Conservation (phyloP, 2,113 vertebrate genomes). For the Carassius auratus region DNA sequence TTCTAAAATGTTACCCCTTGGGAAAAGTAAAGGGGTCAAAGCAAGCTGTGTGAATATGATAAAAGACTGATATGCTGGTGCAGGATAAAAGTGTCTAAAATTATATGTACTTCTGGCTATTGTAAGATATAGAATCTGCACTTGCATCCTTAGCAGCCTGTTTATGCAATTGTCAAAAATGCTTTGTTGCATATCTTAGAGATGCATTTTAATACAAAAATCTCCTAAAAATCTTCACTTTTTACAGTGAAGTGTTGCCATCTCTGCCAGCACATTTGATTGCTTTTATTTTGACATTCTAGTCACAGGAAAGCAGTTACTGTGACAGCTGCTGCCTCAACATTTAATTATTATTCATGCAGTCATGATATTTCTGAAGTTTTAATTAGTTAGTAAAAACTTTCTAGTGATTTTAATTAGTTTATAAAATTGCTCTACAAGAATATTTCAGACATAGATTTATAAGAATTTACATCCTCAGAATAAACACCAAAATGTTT, state of each 20-base stretch:
- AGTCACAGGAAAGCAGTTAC: neutral
- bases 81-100: neutral
- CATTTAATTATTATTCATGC: conserved; percentile 9
- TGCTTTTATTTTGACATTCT: conserved; percentile 6
- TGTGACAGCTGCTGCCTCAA: conserved; percentile 8
- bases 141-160: neutral
- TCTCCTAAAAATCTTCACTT: neutral
- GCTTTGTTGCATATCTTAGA: neutral
- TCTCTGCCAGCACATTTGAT: neutral
- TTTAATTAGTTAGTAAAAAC: conserved; percentile 6
- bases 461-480: neutral
- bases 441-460: neutral
- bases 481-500: neutral
- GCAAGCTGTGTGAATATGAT: neutral
- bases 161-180: neutral
- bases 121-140: neutral
- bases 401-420: neutral
- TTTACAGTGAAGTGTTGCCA: neutral
- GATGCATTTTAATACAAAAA: neutral
- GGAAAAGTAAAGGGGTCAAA: neutral
- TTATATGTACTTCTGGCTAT: neutral
- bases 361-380: neutral
- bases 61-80: neutral
- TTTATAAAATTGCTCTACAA: neutral
- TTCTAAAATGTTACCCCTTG: no score